Evolutionary conservation across 2,113 vertebrate species (phyloP).

Genomic region (crab-eating macaque (Macaca fascicularis)): T2T-MFA8v1.1 NC_088392.1:70249001-70249500

Average conservation of each 20-base stretch:
- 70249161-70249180: not conserved
- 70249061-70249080: not conserved
- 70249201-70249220: not conserved
- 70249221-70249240: not conserved
- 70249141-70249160: not conserved
- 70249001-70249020: not conserved
- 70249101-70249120: not conserved
- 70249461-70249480: too few relatives aligned
- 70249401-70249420: not conserved
- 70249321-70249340: not conserved
- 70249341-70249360: not conserved
- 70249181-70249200: not conserved
- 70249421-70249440: rapidly evolving
- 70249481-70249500: too few relatives aligned
- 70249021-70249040: not conserved
- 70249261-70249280: not conserved
- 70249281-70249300: not conserved
- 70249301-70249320: not conserved
- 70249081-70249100: not conserved
- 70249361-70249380: not conserved
- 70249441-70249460: too few relatives aligned
- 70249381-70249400: not conserved
- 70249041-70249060: not conserved
- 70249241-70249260: not conserved
- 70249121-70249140: not conserved